Conservation (phyloP, 2,888 invertebrate species). For the Horisme vitalbata region DNA sequence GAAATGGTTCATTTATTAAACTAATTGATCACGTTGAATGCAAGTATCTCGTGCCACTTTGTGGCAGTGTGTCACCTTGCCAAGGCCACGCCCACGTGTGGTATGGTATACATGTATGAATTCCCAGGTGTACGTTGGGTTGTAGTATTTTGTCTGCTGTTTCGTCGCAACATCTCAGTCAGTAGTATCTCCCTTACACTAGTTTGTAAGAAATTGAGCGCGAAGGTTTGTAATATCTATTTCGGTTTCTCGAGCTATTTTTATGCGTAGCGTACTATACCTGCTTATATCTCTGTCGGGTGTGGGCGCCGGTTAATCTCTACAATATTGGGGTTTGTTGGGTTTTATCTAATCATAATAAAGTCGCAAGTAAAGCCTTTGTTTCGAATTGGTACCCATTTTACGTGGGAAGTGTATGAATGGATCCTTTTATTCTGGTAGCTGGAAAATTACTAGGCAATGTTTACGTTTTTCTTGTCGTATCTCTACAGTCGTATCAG, state of each 20-base stretch:
- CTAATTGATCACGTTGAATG: slow-evolving; percentile 21
- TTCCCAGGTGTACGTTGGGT: slow-evolving; percentile 35
- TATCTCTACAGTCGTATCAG: slow-evolving; percentile 9
- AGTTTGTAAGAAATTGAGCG: slow-evolving; percentile 19
- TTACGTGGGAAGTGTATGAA: slow-evolving; percentile 1
- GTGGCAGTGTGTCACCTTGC: slow-evolving; percentile 42
- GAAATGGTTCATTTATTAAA: slow-evolving; percentile 22
- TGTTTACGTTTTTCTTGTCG: slow-evolving; percentile 14
- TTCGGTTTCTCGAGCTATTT: slow-evolving; percentile 31
- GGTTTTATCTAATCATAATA: slow-evolving; percentile 1
- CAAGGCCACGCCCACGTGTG: slow-evolving; percentile 42
- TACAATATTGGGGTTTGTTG: slow-evolving; percentile 2
- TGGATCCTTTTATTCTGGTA: slow-evolving; percentile 2
- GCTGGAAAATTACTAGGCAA: slow-evolving; percentile 9
- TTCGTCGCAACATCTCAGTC: slow-evolving; percentile 2
- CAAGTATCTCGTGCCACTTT: slow-evolving; percentile 28
- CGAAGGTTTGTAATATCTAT: slow-evolving; percentile 28
- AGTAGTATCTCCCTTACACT: slow-evolving; percentile 11
- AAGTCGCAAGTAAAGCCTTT: not conserved
- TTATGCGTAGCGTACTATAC: slow-evolving; percentile 26
- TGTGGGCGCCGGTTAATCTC: slow-evolving; percentile 22
- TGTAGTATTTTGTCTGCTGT: slow-evolving; percentile 17
- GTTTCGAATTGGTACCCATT: slow-evolving; percentile 1
- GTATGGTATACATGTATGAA: slow-evolving; percentile 27
- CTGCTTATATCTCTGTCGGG: slow-evolving; percentile 24